Percentiles rank a stretch among this genome's conserved stretches.
Conservation (phyloP, 2,113 vertebrate genomes). For the Chinchilla lanigera region DNA sequence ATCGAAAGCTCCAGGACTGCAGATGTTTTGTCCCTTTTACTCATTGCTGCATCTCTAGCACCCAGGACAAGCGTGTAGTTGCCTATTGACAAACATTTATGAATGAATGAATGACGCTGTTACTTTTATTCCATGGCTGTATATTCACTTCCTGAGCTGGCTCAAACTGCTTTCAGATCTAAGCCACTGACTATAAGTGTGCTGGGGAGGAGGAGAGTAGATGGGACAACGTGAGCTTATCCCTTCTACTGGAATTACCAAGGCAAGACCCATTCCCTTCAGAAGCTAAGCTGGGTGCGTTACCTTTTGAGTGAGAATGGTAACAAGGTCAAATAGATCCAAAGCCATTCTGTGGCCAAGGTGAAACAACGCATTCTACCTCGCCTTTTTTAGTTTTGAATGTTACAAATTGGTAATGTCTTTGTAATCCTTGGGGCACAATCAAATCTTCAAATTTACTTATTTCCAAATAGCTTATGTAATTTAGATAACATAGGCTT, state of each 20-base stretch:
- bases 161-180: conserved; percentile 1
- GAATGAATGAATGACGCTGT: background rate
- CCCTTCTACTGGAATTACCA: background rate
- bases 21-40: background rate
- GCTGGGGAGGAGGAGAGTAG: background rate
- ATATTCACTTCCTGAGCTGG: background rate
- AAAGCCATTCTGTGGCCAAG: conserved; percentile 17
- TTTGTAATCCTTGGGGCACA: conserved; percentile 35
- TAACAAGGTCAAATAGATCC: conserved; percentile 45
- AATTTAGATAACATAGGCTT: conserved; percentile 37
- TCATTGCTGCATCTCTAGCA: background rate
- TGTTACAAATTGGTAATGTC: conserved; percentile 6
- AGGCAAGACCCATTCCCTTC: background rate
- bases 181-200: background rate
- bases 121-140: background rate
- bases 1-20: background rate
- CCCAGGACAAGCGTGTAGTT: background rate
- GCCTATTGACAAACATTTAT: background rate
- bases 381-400: background rate
- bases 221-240: background rate
- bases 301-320: conserved; percentile 55
- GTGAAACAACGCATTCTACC: conserved; percentile 15
- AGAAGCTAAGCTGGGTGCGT: conserved; percentile 6
- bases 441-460: conserved; percentile 45
- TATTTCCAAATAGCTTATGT: conserved; percentile 23